Percentiles rank a stretch among this genome's conserved stretches.
Conservation (phyloP, 2,797 vertebrate genomes). For the Bradypodion pumilum region DNA sequence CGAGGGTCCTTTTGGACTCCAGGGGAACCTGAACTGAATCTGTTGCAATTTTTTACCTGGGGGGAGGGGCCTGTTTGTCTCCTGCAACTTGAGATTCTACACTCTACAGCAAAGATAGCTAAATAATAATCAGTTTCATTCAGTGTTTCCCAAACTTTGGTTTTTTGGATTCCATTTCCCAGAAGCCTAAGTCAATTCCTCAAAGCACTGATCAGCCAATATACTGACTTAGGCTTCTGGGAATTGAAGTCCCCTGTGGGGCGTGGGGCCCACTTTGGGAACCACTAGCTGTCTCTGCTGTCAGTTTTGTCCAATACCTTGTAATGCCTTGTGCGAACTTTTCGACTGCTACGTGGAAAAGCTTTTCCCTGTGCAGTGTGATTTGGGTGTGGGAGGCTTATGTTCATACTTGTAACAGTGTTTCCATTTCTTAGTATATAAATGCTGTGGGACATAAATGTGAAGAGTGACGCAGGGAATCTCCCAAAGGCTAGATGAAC, state of each 20-base stretch:
- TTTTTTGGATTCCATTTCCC: too few species aligned
- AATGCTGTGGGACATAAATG: conserved; percentile 20
- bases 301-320: conserved; percentile 22
- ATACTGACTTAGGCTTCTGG: too few species aligned
- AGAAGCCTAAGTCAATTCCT: too few species aligned
- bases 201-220: too few species aligned
- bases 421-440: conserved; percentile 1
- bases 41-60: neutral
- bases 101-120: conserved; percentile 3
- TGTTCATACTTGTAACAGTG: conserved; percentile 12
- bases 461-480: conserved; percentile 12
- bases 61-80: conserved; percentile 28
- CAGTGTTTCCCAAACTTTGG: too few species aligned
- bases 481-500: conserved; percentile 21
- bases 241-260: too few species aligned
- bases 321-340: conserved; percentile 31
- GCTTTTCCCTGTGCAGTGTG: conserved; percentile 4
- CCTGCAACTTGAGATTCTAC: conserved; percentile 16
- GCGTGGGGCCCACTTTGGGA: too few species aligned
- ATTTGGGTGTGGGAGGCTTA: conserved; percentile 24
- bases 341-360: conserved; percentile 19
- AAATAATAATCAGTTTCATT: conserved; percentile 13
- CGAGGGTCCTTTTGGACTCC: conserved; percentile 16
- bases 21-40: conserved; percentile 12
- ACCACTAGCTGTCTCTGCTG: conserved; percentile 19